Conservation (phyloP, 2,113 vertebrate species). For the Scalopus aquaticus region DNA sequence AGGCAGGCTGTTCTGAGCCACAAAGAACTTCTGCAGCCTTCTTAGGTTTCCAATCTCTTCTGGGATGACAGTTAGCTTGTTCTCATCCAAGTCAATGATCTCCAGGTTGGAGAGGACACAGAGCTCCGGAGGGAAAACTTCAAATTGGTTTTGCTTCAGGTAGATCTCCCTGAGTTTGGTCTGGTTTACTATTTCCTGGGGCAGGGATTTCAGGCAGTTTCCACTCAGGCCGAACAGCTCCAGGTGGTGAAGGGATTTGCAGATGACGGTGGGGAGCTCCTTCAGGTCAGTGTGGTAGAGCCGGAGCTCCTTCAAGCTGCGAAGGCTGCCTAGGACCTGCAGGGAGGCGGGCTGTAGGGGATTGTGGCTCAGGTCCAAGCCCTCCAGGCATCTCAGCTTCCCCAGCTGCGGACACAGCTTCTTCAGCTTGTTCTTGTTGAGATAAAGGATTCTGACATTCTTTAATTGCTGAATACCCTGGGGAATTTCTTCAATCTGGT, state of each 20-base stretch:
- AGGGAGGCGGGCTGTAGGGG: constrained; percentile 45
- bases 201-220: constrained; percentile 76
- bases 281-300: constrained; percentile 71
- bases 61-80: constrained; percentile 74
- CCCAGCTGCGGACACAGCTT: constrained; percentile 70
- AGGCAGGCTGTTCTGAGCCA: constrained; percentile 76
- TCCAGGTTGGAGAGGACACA: constrained; percentile 77
- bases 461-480: constrained; percentile 64
- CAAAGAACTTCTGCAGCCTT: constrained; percentile 78
- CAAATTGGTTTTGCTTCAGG: constrained; percentile 78
- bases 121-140: constrained; percentile 77
- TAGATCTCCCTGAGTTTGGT: constrained; percentile 83
- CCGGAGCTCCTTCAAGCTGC: constrained; percentile 75
- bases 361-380: constrained; percentile 83
- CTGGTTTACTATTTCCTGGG: constrained; percentile 80
- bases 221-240: constrained; percentile 81
- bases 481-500: constrained; percentile 76
- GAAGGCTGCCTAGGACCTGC: constrained; percentile 56
- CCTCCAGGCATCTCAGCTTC: constrained; percentile 69
- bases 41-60: constrained; percentile 70
- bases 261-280: constrained; percentile 74
- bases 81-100: constrained; percentile 81
- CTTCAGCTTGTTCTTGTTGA: constrained; percentile 80
- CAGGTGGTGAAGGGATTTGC: constrained; percentile 75
- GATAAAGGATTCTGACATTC: constrained; percentile 78